Evolutionary conservation across 2,888 invertebrate genomes (phyloP).

Genomic region (Mamestra brassicae): DNA sequence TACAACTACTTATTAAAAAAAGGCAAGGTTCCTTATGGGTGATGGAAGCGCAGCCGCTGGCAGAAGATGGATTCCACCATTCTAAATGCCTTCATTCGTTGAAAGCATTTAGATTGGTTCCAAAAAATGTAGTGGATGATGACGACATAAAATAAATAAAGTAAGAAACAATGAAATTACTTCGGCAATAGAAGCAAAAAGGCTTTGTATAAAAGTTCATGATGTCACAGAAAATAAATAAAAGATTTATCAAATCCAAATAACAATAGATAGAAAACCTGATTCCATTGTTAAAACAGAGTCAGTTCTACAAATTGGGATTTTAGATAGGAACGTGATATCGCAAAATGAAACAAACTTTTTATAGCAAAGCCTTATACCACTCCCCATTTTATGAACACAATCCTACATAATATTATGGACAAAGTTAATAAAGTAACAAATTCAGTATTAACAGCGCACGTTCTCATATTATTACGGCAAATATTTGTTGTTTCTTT

Average conservation of each 20-base stretch:
- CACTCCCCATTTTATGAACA: constrained; percentile 24
- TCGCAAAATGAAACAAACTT: constrained; percentile 25
- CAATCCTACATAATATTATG: not conserved
- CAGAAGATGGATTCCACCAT: too few relatives aligned
- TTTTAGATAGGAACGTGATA: constrained; percentile 35
- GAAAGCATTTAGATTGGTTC: not conserved
- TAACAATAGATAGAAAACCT: constrained; percentile 7
- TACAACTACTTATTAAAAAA: too few relatives aligned
- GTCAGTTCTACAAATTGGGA: constrained; percentile 6
- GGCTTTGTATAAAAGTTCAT: not conserved
- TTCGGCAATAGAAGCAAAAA: not conserved
- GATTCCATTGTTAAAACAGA: constrained; percentile 5
- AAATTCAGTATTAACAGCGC: constrained; percentile 25
- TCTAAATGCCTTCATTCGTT: not conserved
- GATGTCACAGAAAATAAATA: not conserved
- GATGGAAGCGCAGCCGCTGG: too few relatives aligned
- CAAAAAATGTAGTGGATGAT: not conserved
- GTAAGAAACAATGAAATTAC: not conserved
- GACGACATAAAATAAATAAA: not conserved
- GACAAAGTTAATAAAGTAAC: constrained; percentile 40
- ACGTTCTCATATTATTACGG: constrained; percentile 23
- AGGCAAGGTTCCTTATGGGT: too few relatives aligned
- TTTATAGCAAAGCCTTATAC: constrained; percentile 27
- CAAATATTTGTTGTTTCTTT: constrained; percentile 30
- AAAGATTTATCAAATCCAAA: constrained; percentile 2